Percentiles rank a stretch among this genome's conserved stretches.
These are phyloP conservation scores for Atta texana DNA, from an alignment of 1,140 invertebrate species.

Conservation along the genomic window DNA sequence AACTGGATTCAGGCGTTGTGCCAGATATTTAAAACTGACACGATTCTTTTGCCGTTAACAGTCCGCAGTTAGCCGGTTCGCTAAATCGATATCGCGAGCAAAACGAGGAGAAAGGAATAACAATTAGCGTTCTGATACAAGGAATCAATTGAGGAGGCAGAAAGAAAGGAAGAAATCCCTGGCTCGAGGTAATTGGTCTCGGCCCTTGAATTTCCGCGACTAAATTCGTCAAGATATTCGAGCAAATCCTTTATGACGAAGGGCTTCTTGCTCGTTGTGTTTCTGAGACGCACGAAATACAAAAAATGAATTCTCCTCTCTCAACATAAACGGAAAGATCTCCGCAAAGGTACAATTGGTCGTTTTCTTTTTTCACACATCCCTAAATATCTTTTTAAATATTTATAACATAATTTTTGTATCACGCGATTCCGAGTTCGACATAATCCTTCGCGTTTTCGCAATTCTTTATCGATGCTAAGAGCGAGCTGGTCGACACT, in stretches of 20 bases:
- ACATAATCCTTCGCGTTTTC: not conserved
- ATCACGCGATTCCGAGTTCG: not conserved
- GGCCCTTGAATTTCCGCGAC: slow-evolving; percentile 49
- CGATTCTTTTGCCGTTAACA: slow-evolving; percentile 48
- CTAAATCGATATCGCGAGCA: slow-evolving; percentile 66
- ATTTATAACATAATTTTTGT: not conserved
- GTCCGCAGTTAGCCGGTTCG: slow-evolving; percentile 44
- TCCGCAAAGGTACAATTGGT: not conserved
- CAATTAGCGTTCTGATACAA: slow-evolving; percentile 70
- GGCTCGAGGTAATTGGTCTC: slow-evolving; percentile 59
- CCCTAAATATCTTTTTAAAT: not conserved
- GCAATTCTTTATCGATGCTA: not conserved
- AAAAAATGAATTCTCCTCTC: slow-evolving; percentile 59
- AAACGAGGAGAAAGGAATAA: slow-evolving; percentile 60
- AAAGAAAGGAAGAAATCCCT: slow-evolving; percentile 63
- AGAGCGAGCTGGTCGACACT: slow-evolving; percentile 12
- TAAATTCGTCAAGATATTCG: slow-evolving; percentile 43
- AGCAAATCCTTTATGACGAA: slow-evolving; percentile 58
- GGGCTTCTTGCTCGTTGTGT: slow-evolving; percentile 47
- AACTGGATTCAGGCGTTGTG: slow-evolving; percentile 37
- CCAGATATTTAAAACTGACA: slow-evolving; percentile 24
- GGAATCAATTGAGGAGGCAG: slow-evolving; percentile 67
- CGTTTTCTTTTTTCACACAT: not conserved
- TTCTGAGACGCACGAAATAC: slow-evolving; percentile 45
- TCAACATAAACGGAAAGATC: slow-evolving; percentile 18